Base-by-base conservation (phyloP, 2,888 invertebrate species). In the Nymphalis urticae region DNA sequence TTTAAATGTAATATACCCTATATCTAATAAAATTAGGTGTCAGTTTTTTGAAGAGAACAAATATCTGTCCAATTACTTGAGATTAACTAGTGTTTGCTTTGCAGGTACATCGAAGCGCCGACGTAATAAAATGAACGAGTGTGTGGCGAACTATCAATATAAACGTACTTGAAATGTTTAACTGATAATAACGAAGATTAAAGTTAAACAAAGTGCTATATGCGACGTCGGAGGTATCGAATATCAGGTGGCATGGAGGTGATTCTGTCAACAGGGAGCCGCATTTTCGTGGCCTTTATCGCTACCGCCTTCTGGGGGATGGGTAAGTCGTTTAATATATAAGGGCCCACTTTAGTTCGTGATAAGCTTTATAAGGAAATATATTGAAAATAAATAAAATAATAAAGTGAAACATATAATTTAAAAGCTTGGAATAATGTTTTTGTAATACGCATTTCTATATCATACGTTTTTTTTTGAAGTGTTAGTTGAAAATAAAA, bases 261-360 rank as follows among this genome's bases (percentile, higher is more conserved):
- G 79, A 79, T 84, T 73, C 87, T 85, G 73, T 81, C 86, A 59
- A 81, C 82, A 65, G 86, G 87, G 73, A 87, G 89, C 86, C 91
- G 89, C 86, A 85, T 90, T 78, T 82, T 88, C 73, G 90, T 91
- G 88, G 92, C 88, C 62, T 90, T 92, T 81, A 86, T 91, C 77
- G 87, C 89, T 75, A 88, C 88, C 24, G 84, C 88, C 72, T 89
- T 92, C 75, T 92, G 91, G 91, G 90, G 90, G 75, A 90, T 92
- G 84, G 92, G 92, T 92, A 76, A 90, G 91, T 84, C 70, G 64
- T 32, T 51, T 6, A 53, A n/a, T 36, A 8, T 58, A 42, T 42
- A 42, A 42, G 42, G 42, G 27, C 27, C 6, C 27, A 42, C 13
- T 13, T 42, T 4, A 13, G 13, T 42, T 42, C 42, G 13, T 42